phyloP scores from a whole-genome alignment of 2,888 invertebrate genomes.

The Trachelus iudaicus region DNA sequence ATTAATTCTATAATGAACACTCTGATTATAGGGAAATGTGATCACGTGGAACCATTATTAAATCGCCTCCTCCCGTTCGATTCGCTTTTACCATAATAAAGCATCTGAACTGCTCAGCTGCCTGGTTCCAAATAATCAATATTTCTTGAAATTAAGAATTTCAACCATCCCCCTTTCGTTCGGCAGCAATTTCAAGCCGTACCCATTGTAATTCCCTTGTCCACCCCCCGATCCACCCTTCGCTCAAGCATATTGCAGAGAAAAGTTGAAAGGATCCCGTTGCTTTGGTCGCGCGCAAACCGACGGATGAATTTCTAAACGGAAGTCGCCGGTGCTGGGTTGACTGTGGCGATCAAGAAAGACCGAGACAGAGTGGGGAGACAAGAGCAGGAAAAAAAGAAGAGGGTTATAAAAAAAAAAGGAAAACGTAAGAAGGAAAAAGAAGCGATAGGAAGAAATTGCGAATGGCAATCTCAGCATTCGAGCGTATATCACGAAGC shows the following conservation, averaged over 20 bases:
- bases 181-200: not conserved
- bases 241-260: not conserved
- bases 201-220: not conserved
- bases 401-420: not conserved
- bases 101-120: not conserved
- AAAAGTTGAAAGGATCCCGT: not conserved
- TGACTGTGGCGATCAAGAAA: not conserved
- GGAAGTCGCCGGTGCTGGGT: not conserved
- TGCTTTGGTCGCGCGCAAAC: not conserved
- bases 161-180: not conserved
- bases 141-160: not conserved
- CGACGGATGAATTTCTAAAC: not conserved
- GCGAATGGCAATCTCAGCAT: not conserved
- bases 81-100: not conserved
- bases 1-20: slow-evolving; percentile 3
- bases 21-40: not conserved
- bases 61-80: not conserved
- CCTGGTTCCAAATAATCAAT: not conserved
- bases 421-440: not conserved
- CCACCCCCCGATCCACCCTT: not conserved
- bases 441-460: not conserved
- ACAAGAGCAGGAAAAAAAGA: not conserved
- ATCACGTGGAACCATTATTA: not conserved
- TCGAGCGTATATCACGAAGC: slow-evolving; percentile 1
- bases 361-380: not conserved